Conservation (phyloP, 2,888 invertebrate species). For the Latrodectus elegans region DNA sequence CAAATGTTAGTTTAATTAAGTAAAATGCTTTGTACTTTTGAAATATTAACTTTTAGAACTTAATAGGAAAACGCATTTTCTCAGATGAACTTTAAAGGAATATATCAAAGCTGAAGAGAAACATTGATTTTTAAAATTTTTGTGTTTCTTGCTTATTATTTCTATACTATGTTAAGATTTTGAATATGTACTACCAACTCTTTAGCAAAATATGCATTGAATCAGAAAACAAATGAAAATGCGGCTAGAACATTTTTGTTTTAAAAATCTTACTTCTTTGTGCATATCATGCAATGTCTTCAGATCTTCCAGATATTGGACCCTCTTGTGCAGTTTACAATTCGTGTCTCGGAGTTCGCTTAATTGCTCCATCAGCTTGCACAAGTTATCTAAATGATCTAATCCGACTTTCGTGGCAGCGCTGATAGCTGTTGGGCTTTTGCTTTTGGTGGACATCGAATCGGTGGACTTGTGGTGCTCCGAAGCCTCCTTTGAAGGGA, state of each 20-base stretch:
- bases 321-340: slow-evolving; percentile 80
- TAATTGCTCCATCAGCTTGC: slow-evolving; percentile 85
- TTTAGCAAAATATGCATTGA: no score
- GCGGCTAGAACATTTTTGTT: background rate
- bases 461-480: slow-evolving; percentile 26
- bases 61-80: no score
- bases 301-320: slow-evolving; percentile 84
- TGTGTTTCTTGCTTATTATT: no score
- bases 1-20: no score
- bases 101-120: no score
- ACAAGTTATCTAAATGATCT: slow-evolving; percentile 86
- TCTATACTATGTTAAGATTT: no score
- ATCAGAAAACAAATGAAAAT: no score
- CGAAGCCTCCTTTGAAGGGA: slow-evolving; percentile 38
- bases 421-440: slow-evolving; percentile 10
- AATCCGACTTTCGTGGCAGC: slow-evolving; percentile 78
- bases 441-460: slow-evolving; percentile 18
- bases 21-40: no score
- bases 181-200: no score
- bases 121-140: no score
- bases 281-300: slow-evolving; percentile 77
- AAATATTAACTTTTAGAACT: no score
- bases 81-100: no score
- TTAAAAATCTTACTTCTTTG: slow-evolving; percentile 45
- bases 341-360: slow-evolving; percentile 84